Base-by-base conservation (phyloP, 2,797 vertebrate species). In the Squalus acanthias region DNA sequence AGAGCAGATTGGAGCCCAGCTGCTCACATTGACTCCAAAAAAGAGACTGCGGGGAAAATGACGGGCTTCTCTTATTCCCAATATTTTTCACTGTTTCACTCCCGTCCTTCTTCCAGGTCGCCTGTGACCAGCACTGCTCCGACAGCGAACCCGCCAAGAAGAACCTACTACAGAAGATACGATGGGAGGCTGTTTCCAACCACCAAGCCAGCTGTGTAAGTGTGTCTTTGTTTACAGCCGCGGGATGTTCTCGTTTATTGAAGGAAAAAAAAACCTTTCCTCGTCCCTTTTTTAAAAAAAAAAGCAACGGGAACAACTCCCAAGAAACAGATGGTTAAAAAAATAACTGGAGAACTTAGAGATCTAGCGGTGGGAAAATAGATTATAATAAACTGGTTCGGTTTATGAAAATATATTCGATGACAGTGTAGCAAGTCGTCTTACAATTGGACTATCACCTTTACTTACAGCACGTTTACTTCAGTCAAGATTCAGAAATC, bases 41-140 rank as follows among this genome's bases (percentile, higher is more conserved):
- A 57, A 57, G 53, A 87, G 26, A 85, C 87, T 63, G 91, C 65
- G 24, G 94, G 69, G 24, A 97, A 26, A 96, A 99, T 99, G 99
- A 99, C 98, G 96, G 98, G 98, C 97, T 99, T 99, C 98, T 98
- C 98, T 96, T 99, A 99, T 96, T 98, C 98, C 0, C 98, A 99
- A 96, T 99, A 99, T 97, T 98, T 99, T 97, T 98, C 98, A 79
- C 98, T 99, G 96, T 99, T 99, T 97, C 98, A 98, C 95, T 98
- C 98, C 72, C 98, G 98, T 57, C 97, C 98, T 97, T 97, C 95
- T 65, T 97, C 97, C 97, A 98, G 98, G 97, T 96, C 97, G 29
- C 50, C 96, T 0, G 97, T 96, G 79, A 97, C 97, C 94, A 72
- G 96, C 0, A 10, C n/a, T 65, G 69, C 79, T 67, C 65, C 96